Evolutionary conservation across 2,888 invertebrate genomes (phyloP).

Genomic region (Xylophagus ater): DNA sequence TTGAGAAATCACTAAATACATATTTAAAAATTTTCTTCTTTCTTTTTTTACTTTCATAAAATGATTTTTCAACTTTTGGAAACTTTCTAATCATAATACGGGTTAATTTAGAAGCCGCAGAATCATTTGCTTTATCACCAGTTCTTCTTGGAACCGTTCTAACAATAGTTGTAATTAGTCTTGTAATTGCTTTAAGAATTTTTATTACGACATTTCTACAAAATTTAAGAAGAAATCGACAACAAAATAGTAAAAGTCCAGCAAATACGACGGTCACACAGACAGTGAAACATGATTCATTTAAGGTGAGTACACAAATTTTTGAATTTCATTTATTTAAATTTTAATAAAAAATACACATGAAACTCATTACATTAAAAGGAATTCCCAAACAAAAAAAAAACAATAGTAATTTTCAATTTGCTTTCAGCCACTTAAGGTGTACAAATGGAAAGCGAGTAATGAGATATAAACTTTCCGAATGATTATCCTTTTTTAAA

Average conservation of each 20-base stretch:
- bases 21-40: not conserved
- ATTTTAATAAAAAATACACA: no score
- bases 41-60: not conserved
- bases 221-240: conserved; percentile 37
- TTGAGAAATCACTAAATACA: no score
- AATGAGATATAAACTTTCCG: no score
- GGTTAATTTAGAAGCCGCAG: no score
- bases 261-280: conserved; percentile 30
- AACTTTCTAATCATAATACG: no score
- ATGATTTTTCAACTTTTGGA: not conserved
- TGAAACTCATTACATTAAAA: no score
- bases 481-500: no score
- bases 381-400: no score
- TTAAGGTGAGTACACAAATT: conserved; percentile 31
- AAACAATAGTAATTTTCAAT: no score
- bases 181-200: conserved; percentile 37
- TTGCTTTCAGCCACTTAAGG: no score
- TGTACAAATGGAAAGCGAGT: no score
- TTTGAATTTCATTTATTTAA: no score
- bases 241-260: conserved; percentile 34
- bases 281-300: conserved; percentile 29
- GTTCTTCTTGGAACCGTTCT: conserved; percentile 38
- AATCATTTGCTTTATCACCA: conserved; percentile 35
- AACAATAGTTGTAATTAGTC: conserved; percentile 38
- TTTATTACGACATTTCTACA: conserved; percentile 37